These are phyloP conservation scores for Achroia grisella DNA, from an alignment of 1,140 invertebrate genomes.

Conservation along the genomic window DNA sequence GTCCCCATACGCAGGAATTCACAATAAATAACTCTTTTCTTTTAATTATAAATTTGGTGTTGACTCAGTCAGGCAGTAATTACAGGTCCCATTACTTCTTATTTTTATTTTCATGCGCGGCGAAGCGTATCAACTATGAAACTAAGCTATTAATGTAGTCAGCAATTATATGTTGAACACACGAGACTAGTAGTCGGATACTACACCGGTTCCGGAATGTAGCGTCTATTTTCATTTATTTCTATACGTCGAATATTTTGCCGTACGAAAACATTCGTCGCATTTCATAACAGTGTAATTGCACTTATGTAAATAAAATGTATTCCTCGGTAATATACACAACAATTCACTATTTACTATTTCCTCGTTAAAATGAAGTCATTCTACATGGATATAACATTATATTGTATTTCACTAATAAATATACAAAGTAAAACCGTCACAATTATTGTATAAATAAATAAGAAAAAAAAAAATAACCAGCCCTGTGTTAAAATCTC, in stretches of 20 bases:
- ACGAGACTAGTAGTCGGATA: conserved; percentile 49
- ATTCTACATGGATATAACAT: conserved; percentile 10
- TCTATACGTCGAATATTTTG: neutral
- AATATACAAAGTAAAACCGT: too few species aligned
- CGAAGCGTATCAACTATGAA: conserved; percentile 23
- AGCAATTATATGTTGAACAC: conserved; percentile 44
- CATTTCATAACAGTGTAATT: conserved; percentile 16
- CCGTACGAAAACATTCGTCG: neutral
- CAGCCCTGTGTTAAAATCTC: conserved; percentile 36
- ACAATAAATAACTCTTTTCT: conserved; percentile 44
- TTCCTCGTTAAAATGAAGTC: conserved; percentile 8
- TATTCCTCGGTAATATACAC: conserved; percentile 10
- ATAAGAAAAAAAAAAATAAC: conserved; percentile 28
- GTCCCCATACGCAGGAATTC: conserved; percentile 12
- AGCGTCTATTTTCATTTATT: conserved; percentile 15
- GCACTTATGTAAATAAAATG: conserved; percentile 24
- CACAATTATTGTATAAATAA: conserved; percentile 9
- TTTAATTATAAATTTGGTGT: conserved; percentile 61
- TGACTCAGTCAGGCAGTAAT: conserved; percentile 57
- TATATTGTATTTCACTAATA: too few species aligned
- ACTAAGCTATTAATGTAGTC: conserved; percentile 26
- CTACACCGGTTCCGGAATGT: conserved; percentile 42
- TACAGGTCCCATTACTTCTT: conserved; percentile 55
- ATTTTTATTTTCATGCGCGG: conserved; percentile 29
- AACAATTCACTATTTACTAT: conserved; percentile 5